Evolutionary conservation across 2,888 invertebrate species (phyloP), one percentile per base, ranked within the genome.

Genomic region (Nesidiocoris tenuis): DNA sequence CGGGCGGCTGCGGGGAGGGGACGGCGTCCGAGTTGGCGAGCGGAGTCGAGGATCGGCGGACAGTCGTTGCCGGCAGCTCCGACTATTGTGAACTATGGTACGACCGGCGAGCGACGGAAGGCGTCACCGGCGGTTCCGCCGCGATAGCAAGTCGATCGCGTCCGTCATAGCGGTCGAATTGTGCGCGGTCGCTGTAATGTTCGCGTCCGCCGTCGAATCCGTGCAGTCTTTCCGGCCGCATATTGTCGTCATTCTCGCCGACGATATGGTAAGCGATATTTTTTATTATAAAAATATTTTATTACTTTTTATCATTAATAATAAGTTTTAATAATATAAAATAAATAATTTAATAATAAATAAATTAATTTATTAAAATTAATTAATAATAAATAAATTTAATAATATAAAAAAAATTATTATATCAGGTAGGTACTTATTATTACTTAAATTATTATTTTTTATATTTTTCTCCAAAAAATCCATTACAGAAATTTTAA

Each of bases 191-290:
- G 24, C 18, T 22, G 71, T 61, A 54, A 24, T 17, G 39, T n/a
- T 59, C 7, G 25, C 25, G 12, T 21, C 74, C 9, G 21, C 56
- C 65, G 59, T 23, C n/a, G 39, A 61, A 56, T 72, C 77, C 19
- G 61, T 74, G 19, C 70, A 76, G 22, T 77, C 80, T 7, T 78
- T 78, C 67, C 76, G 79, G 66, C 84, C 83, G 0, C 81, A 84
- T 78, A 83, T 84, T 65, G 78, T 84, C 23, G 79, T 84, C 54
- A 84, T 84, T 18, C 78, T 84, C 17, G 84, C 83, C 2, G 84
- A 84, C 71, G 84, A 84, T 80, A 79, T 84, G 82, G 84, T 84
- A 75, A 81, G 81, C 79, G 21, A 25, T 67, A 63, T 19, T 19
- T 18, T 21, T 16, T 5, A 57, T 19, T 16, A 18, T 70, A 9